A percentile compares a stretch with the other conserved stretches of the same genome.
These are phyloP conservation scores for Cotesia congregata DNA, from an alignment of 2,888 invertebrate species.

Conservation along the genomic window DNA sequence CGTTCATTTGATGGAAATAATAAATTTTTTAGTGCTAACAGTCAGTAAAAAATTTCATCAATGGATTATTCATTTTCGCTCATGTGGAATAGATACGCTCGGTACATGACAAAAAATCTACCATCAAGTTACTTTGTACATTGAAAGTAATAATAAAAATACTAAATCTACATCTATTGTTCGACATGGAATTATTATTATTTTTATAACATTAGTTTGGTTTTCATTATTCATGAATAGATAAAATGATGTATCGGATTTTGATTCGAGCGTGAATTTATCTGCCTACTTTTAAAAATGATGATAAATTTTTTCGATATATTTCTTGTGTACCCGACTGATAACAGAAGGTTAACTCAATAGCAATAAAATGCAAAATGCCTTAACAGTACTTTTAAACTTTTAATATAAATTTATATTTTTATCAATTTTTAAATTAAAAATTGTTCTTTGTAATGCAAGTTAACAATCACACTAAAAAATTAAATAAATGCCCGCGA, in stretches of 20 bases:
- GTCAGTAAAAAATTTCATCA: not conserved
- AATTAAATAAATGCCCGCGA: no score
- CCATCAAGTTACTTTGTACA: not conserved
- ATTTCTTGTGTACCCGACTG: not conserved
- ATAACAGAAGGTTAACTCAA: not conserved
- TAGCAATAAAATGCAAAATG: no score
- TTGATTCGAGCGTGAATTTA: not conserved
- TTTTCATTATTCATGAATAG: not conserved
- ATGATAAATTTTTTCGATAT: not conserved
- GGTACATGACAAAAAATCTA: not conserved
- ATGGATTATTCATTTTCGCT: not conserved
- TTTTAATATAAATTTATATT: no score
- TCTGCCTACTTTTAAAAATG: not conserved
- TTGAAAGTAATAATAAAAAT: not conserved
- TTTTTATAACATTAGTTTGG: not conserved
- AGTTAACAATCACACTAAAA: no score
- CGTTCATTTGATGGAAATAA: not conserved
- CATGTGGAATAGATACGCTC: not conserved
- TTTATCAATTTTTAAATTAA: no score
- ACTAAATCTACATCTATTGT: not conserved
- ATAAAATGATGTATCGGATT: not conserved
- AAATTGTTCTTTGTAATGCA: no score
- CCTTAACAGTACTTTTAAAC: no score
- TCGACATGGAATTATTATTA: not conserved
- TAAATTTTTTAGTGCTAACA: not conserved